A percentile compares a stretch with the other conserved stretches of the same genome.
Evolutionary conservation across 2,113 vertebrate genomes (phyloP).

Genomic region (Aegithalos caudatus): DNA sequence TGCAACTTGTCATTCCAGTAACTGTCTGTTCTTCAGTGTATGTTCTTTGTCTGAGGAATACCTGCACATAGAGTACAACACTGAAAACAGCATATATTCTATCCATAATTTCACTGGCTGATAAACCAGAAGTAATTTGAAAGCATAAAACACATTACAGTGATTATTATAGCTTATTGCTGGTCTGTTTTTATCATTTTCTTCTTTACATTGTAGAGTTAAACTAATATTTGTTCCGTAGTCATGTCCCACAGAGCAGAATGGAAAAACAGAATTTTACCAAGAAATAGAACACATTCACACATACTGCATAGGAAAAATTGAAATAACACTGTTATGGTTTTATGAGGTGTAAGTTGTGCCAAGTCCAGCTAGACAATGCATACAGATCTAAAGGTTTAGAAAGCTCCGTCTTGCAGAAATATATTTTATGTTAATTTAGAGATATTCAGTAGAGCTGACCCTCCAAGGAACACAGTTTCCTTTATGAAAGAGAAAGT

Average conservation of each 20-base stretch:
- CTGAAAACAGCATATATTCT: not conserved
- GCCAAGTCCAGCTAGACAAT: not conserved
- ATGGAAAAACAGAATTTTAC: conserved; percentile 24
- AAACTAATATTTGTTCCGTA: conserved; percentile 7
- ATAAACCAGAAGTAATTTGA: not conserved
- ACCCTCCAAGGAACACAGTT: conserved; percentile 11
- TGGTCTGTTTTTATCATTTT: not conserved
- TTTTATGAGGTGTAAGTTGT: conserved; percentile 27
- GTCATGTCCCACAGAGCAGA: not conserved
- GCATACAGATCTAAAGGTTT: not conserved
- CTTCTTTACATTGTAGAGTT: not conserved
- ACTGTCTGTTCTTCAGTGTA: not conserved
- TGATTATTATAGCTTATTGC: not conserved
- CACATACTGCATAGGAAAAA: conserved; percentile 2
- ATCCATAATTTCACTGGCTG: not conserved
- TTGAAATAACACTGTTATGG: not conserved
- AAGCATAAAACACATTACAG: not conserved
- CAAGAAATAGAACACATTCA: not conserved
- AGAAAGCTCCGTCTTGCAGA: not conserved
- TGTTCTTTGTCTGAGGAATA: not conserved
- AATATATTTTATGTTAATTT: not conserved
- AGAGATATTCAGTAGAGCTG: not conserved
- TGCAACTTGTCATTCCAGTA: not conserved
- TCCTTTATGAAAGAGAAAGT: not conserved
- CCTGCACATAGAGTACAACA: not conserved